Evolutionary conservation across 2,113 vertebrate genomes (phyloP).

Genomic region (Poeciliopsis prolifica): DNA sequence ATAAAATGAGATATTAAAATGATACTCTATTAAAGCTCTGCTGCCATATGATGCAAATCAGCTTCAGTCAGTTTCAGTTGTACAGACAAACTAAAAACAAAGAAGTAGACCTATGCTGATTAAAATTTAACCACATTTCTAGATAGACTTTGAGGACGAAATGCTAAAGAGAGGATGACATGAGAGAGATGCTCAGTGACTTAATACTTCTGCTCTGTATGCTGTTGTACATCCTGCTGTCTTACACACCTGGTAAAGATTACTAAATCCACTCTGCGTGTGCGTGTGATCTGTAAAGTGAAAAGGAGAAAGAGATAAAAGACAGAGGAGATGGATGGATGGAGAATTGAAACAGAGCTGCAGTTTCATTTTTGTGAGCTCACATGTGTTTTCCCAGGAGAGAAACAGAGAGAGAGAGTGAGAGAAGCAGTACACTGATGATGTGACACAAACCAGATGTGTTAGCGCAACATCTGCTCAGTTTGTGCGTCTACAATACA

Average conservation of each 20-base stretch:
- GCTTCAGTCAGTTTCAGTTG: too few species aligned
- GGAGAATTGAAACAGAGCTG: constrained; percentile 57
- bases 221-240: constrained; percentile 37
- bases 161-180: constrained; percentile 7
- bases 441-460: constrained; percentile 72
- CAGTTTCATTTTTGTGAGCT: constrained; percentile 58
- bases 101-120: not conserved
- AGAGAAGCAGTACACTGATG: constrained; percentile 35
- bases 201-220: constrained; percentile 39
- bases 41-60: constrained; percentile 23
- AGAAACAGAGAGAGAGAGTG: not conserved
- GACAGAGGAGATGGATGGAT: constrained; percentile 54
- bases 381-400: constrained; percentile 60
- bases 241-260: constrained; percentile 64
- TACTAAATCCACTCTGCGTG: constrained; percentile 30
- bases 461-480: constrained; percentile 54
- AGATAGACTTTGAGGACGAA: constrained; percentile 13
- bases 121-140: not conserved
- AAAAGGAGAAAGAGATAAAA: constrained; percentile 55
- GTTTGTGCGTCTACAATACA: constrained; percentile 23
- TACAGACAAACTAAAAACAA: not conserved
- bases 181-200: constrained; percentile 11
- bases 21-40: not conserved
- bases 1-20: constrained; percentile 14
- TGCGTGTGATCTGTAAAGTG: constrained; percentile 17